phyloP scores from a whole-genome alignment of 2,797 vertebrate species.

The Rhyacichthys aspro region DNA sequence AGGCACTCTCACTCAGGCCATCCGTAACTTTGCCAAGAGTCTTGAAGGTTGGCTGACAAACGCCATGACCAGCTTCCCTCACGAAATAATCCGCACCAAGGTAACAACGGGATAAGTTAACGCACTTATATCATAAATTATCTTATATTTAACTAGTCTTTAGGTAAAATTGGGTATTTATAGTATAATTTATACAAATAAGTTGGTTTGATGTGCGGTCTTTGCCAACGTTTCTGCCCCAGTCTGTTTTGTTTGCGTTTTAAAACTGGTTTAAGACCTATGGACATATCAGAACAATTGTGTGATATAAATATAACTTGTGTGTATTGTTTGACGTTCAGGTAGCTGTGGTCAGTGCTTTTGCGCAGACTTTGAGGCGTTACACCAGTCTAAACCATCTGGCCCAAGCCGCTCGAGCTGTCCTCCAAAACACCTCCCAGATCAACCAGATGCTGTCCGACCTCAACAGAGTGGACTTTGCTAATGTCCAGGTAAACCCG shows the following conservation, averaged over 20 bases:
- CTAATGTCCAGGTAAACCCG: constrained; percentile 91
- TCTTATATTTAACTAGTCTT: no score
- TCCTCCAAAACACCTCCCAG: constrained; percentile 98
- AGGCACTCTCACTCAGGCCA: constrained; percentile 97
- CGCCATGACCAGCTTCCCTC: constrained; percentile 94
- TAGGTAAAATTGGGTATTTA: no score
- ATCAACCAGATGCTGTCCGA: constrained; percentile 99
- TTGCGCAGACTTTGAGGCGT: constrained; percentile 93
- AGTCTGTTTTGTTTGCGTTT: no score
- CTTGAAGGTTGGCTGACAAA: constrained; percentile 95
- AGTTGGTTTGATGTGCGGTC: no score
- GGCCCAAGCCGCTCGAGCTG: constrained; percentile 93
- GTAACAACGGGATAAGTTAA: constrained; percentile 65
- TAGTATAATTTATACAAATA: no score
- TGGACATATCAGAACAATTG: background rate
- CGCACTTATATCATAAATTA: background rate
- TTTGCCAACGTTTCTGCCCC: no score
- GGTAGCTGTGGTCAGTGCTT: constrained; percentile 95
- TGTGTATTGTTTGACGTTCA: constrained; percentile 51
- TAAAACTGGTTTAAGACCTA: no score
- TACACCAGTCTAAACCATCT: constrained; percentile 98
- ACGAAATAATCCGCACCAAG: constrained; percentile 93
- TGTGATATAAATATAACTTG: no score
- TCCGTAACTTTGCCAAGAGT: constrained; percentile 98
- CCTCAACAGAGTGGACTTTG: constrained; percentile 97